Evolutionary conservation across 2,113 vertebrate genomes (phyloP), one percentile per base, ranked within the genome.

Genomic region (Chrysemys picta): DNA sequence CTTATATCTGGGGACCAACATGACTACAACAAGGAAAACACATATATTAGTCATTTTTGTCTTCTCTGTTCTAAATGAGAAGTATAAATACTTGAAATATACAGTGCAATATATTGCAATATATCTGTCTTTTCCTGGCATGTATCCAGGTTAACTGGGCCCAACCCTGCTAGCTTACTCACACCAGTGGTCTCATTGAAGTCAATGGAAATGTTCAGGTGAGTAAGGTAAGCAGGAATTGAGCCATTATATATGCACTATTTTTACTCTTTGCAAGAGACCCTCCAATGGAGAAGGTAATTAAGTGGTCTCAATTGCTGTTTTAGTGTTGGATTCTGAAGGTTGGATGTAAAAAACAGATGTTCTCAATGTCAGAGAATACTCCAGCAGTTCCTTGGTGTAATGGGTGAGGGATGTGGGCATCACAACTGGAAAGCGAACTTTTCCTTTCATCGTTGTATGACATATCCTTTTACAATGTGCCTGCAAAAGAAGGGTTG

Each of bases 341-440:
- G 19, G 85, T 25, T 0, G 1, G n/a, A 8, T n/a, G 49, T 38
- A 72, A 38, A 29, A 72, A 14, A 85, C 10, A 17, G 13, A 31
- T 4, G 11, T 0, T 0, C 14, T 5, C 31, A 38, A 29, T 24
- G 0, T 11, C 4, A 6, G 1, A 72, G 65, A 50, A 19, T 19
- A 47, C 22, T 27, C 5, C 25, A 3, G 12, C 65, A 52, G 7
- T 0, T 0, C 5, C 47, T 10, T 27, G 16, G n/a, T 54, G 47
- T 65, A 1, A 0, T 0, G 6, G 5, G 13, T 5, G 85, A 83
- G 45, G 54, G 10, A 1, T 45, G 21, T 22, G 59, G 24, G 9
- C 65, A 56, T n/a, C 1, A 0, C 11, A 14, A 45, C 1, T 79
- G 16, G 42, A 84, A 62, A 79, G 54, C 59, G 47, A 50, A 3